These are phyloP conservation scores for Panthera uncia DNA, from an alignment of 2,113 vertebrate species.

Conservation along the genomic window DNA sequence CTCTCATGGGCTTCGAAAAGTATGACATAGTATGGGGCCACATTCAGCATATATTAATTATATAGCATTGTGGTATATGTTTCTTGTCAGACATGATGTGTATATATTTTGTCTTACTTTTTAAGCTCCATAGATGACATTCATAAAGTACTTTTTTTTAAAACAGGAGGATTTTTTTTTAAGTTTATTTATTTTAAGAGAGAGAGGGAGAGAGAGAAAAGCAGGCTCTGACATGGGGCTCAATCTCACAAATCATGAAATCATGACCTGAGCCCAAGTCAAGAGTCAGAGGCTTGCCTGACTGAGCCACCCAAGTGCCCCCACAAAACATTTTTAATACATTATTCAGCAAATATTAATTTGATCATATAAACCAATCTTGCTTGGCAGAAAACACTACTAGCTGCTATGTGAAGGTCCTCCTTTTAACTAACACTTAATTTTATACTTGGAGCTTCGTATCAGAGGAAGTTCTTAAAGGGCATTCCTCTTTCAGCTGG, in stretches of 20 bases:
- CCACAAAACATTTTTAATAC: slow-evolving; percentile 69
- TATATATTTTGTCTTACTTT: slow-evolving; percentile 62
- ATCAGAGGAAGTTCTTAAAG: slow-evolving; percentile 47
- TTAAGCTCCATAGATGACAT: slow-evolving; percentile 65
- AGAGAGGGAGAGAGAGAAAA: too few relatives aligned
- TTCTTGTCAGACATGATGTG: slow-evolving; percentile 47
- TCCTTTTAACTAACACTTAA: slow-evolving; percentile 58
- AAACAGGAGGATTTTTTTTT: too few relatives aligned
- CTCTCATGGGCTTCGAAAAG: slow-evolving; percentile 58
- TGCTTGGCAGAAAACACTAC: slow-evolving; percentile 62
- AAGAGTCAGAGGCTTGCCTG: too few relatives aligned
- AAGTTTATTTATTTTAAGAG: too few relatives aligned
- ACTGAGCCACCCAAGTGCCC: too few relatives aligned
- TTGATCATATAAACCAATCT: neutral
- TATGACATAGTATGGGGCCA: slow-evolving; percentile 57
- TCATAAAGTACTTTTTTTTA: slow-evolving; percentile 71
- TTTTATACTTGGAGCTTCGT: slow-evolving; percentile 11
- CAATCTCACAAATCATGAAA: too few relatives aligned
- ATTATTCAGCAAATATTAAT: slow-evolving; percentile 74
- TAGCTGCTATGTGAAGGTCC: slow-evolving; percentile 69
- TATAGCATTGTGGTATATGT: slow-evolving; percentile 65
- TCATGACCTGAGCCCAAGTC: too few relatives aligned
- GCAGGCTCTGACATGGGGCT: too few relatives aligned
- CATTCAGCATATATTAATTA: slow-evolving; percentile 69
- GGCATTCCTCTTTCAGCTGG: neutral